These are phyloP conservation scores for Oikopleura albicans DNA, from an alignment of 23 tunicate genomes.

Conservation along the genomic window DNA sequence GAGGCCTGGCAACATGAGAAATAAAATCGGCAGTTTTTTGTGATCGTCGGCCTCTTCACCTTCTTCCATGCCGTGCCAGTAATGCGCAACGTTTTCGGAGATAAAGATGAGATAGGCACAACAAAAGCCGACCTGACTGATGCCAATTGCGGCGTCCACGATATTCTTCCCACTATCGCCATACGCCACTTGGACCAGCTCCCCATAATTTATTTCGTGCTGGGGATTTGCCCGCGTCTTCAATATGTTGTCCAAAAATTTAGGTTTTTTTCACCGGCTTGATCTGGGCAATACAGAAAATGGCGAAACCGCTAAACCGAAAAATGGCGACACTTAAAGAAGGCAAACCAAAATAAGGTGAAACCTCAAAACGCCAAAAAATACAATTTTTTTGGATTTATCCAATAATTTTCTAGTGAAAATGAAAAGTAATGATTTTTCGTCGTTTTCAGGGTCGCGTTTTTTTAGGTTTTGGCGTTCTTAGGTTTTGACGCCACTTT, in stretches of 20 bases:
- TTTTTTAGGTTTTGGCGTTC: too few species aligned
- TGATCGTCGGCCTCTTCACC: slow-evolving; percentile 18
- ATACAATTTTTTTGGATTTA: too few species aligned
- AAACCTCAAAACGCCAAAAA: too few species aligned
- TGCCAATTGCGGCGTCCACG: slow-evolving; percentile 65
- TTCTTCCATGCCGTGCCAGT: slow-evolving; percentile 19
- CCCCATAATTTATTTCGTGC: slow-evolving; percentile 69
- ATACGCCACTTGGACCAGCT: slow-evolving; percentile 55
- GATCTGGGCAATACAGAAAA: too few species aligned
- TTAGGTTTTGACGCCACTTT: too few species aligned
- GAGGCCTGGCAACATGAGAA: slow-evolving; percentile 35
- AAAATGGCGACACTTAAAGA: too few species aligned
- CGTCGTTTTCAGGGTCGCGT: too few species aligned
- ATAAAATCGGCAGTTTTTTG: slow-evolving; percentile 26
- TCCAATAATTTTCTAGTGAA: too few species aligned
- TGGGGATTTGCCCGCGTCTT: neutral
- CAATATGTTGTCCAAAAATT: neutral
- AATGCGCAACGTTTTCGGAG: slow-evolving; percentile 65
- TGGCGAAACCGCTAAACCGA: too few species aligned
- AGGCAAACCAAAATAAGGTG: too few species aligned
- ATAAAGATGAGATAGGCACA: slow-evolving; percentile 91
- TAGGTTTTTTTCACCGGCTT: neutral
- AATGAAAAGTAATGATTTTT: too few species aligned
- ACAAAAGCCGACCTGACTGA: slow-evolving; percentile 54
- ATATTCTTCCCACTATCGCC: slow-evolving; percentile 44